Percentiles rank a stretch among this genome's conserved stretches.
Conservation (phyloP, 2,113 vertebrate species). For the Circaetus gallicus region DNA sequence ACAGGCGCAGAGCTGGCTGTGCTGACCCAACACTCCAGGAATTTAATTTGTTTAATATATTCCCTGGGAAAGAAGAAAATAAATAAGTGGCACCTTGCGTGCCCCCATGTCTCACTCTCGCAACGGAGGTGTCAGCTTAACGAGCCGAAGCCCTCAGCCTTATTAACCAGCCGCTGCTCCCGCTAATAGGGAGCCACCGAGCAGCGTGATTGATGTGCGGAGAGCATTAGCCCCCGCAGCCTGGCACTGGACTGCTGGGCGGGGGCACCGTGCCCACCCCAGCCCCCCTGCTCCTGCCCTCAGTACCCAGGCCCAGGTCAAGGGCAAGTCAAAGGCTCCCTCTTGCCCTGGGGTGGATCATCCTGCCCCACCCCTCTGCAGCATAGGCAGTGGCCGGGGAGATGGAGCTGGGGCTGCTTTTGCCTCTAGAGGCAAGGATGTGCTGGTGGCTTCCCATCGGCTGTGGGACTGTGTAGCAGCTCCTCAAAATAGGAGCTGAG, state of each 20-base stretch:
- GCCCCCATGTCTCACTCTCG: conserved; percentile 49
- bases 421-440: background rate
- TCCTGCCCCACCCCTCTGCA: background rate
- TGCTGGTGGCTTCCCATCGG: fast-evolving
- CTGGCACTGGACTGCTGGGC: background rate
- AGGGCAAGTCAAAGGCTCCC: background rate
- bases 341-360: background rate
- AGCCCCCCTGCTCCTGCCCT: background rate
- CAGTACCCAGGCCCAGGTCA: background rate
- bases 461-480: background rate
- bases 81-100: conserved; percentile 50
- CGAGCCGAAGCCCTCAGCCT: conserved; percentile 60
- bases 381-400: fast-evolving
- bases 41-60: conserved; percentile 71
- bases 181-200: background rate
- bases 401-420: background rate
- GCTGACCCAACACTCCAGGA: conserved; percentile 54
- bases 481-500: background rate
- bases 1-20: background rate
- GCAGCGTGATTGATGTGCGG: background rate
- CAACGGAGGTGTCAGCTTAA: conserved; percentile 46
- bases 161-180: conserved; percentile 48
- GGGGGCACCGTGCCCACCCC: fast-evolving
- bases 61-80: conserved; percentile 66
- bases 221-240: background rate